Conservation (phyloP, 2,888 invertebrate genomes). For the Protophormia terraenovae region DNA sequence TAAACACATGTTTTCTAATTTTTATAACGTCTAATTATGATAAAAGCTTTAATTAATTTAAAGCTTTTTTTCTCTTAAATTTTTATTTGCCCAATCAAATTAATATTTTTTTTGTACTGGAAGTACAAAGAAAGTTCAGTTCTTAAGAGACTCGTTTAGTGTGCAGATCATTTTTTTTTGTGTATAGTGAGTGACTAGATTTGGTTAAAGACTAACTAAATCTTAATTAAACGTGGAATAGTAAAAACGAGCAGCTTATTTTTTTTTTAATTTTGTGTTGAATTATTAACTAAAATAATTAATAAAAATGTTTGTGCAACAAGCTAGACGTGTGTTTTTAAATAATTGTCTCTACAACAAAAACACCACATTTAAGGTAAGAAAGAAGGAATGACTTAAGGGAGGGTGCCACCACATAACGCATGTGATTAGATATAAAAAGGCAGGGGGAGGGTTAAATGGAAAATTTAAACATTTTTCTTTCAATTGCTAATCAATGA, state of each 20-base stretch:
- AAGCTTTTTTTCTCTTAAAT: constrained; percentile 12
- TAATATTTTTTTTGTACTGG: not conserved
- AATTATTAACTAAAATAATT: not conserved
- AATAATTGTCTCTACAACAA: constrained; percentile 65
- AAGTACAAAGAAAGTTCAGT: not conserved
- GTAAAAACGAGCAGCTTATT: not conserved
- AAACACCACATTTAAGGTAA: constrained; percentile 73
- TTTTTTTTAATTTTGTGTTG: too few species aligned
- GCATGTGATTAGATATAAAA: not conserved
- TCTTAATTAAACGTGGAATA: constrained; percentile 10
- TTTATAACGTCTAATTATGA: not conserved
- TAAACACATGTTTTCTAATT: not conserved
- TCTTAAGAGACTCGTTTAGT: constrained; percentile 47
- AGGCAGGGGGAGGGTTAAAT: not conserved
- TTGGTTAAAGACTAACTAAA: not conserved
- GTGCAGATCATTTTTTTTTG: constrained; percentile 8
- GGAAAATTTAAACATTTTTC: not conserved
- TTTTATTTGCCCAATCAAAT: not conserved
- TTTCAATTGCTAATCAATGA: too few species aligned
- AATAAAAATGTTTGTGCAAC: constrained; percentile 64
- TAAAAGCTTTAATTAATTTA: not conserved
- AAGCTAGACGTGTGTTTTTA: constrained; percentile 68
- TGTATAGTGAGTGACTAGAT: not conserved
- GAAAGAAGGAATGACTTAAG: constrained; percentile 28
- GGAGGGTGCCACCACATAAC: not conserved